phyloP scores from a whole-genome alignment of 1,140 invertebrate genomes.

The Eueides isabella region DNA sequence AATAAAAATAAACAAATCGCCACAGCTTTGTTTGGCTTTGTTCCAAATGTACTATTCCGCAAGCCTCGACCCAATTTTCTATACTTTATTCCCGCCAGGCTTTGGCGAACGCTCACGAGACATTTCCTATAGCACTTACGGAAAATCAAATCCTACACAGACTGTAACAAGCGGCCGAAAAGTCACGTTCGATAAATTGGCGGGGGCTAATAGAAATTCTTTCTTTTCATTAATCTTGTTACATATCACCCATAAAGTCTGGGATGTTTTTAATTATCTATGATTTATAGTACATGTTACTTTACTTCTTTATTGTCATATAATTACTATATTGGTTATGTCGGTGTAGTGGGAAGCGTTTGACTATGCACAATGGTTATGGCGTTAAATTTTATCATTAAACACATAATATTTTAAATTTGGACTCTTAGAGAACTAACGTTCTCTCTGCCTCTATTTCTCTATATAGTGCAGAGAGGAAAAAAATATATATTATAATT shows the following conservation, averaged over 20 bases:
- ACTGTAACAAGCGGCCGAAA: conserved; percentile 52
- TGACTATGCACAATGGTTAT: too few species aligned
- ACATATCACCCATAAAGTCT: not conserved
- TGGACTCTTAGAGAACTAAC: too few species aligned
- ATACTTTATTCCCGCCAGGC: conserved; percentile 64
- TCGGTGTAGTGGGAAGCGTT: too few species aligned
- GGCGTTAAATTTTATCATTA: too few species aligned
- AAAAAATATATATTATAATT: not conserved
- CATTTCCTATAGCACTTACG: conserved; percentile 68
- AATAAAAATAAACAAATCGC: conserved; percentile 68
- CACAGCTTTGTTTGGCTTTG: conserved; percentile 63
- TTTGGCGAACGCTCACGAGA: conserved; percentile 53
- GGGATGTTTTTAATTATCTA: not conserved
- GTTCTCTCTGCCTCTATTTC: too few species aligned
- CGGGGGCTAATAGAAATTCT: conserved; percentile 45
- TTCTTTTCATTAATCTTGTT: conserved; percentile 36
- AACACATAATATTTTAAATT: too few species aligned
- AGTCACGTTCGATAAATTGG: conserved; percentile 50
- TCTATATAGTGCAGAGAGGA: too few species aligned
- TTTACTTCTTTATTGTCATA: not conserved
- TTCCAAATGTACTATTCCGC: conserved; percentile 67
- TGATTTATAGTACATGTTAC: not conserved
- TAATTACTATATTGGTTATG: not conserved
- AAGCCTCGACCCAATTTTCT: conserved; percentile 71
- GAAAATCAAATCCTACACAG: conserved; percentile 64